A percentile compares a stretch with the other conserved stretches of the same genome.
Conservation (phyloP, 2,113 vertebrate species). For the Labeo rohita region DNA sequence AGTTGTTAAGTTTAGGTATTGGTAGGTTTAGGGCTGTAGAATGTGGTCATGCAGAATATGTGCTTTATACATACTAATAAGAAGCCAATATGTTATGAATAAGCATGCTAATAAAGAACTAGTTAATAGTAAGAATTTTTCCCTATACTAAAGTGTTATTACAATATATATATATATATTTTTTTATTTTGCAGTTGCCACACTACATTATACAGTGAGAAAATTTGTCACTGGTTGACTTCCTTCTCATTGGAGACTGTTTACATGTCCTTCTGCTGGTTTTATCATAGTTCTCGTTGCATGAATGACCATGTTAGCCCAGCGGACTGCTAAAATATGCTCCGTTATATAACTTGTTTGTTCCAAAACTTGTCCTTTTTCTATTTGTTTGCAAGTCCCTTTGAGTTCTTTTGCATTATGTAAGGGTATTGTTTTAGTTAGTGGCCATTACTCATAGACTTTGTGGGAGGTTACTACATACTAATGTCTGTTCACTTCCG, state of each 20-base stretch:
- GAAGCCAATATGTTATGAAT: too few relatives aligned
- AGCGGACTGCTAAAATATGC: neutral
- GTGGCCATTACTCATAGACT: slow-evolving; percentile 54
- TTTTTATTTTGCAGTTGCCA: neutral
- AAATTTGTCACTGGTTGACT: neutral
- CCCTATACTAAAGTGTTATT: too few relatives aligned
- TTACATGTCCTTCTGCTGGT: neutral
- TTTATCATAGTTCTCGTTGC: neutral
- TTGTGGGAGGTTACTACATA: slow-evolving; percentile 32
- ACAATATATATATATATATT: too few relatives aligned
- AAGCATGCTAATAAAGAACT: too few relatives aligned
- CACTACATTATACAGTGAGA: neutral
- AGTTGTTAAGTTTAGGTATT: too few relatives aligned
- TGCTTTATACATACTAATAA: too few relatives aligned
- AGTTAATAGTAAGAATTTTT: too few relatives aligned
- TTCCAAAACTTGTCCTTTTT: neutral
- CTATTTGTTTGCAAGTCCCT: slow-evolving; percentile 37
- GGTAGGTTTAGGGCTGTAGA: too few relatives aligned
- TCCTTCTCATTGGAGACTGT: neutral
- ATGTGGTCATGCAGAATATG: too few relatives aligned
- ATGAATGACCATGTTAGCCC: neutral
- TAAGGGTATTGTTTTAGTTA: slow-evolving; percentile 31
- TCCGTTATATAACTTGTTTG: slow-evolving; percentile 11
- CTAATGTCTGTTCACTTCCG: neutral
- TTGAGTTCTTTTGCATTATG: slow-evolving; percentile 31